Base-by-base conservation (phyloP, 2,797 vertebrate genomes). In the Sebastes ruberrimus region DNA sequence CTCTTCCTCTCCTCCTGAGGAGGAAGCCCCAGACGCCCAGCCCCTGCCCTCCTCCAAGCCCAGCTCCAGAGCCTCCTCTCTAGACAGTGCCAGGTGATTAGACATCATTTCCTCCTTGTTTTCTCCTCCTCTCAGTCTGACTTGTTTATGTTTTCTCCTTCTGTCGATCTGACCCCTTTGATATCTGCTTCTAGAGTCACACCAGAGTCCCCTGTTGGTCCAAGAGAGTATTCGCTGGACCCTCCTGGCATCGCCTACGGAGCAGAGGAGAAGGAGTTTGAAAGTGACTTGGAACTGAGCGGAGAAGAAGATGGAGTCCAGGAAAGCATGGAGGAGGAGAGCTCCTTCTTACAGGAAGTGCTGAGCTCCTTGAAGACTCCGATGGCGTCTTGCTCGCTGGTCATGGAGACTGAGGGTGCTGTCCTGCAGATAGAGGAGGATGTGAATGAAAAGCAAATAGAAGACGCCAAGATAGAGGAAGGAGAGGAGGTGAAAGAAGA, bases 351-450 rank as follows among this genome's bases (percentile, higher is more conserved):
- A 28, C 88, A 94, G 84, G 95, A 96, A 78, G 95, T 96, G 14
- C 90, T 96, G 74, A 96, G 88, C 84, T 96, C 96, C 61, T 70
- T 96, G 25, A 96, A 94, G 84, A 90, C 90, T 3, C 94, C 96
- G 3, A 83, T 95, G 0, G 38, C 57, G 0, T 92, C 93, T 11
- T 62, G 32, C 67, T 82, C 88, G 0, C 53, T 94, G 22, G 80
- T 74, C 3, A 30, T 87, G 61, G 89, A 93, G 23, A 76, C 84
- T 1, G 88, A 93, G 10, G 71, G 22, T 2, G 23, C 59, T 3
- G 27, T 60, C 62, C 61, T 91, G 74, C 82, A 83, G 71, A 59
- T 28, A 22, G 23, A 88, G n/a, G 56, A 70, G 57, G 76, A 67
- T 14, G 71, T 14, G 30, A 55, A 80, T 49, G 52, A 77, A 20